Conservation (phyloP, 2,113 vertebrate genomes). For the Misgurnus anguillicaudatus region DNA sequence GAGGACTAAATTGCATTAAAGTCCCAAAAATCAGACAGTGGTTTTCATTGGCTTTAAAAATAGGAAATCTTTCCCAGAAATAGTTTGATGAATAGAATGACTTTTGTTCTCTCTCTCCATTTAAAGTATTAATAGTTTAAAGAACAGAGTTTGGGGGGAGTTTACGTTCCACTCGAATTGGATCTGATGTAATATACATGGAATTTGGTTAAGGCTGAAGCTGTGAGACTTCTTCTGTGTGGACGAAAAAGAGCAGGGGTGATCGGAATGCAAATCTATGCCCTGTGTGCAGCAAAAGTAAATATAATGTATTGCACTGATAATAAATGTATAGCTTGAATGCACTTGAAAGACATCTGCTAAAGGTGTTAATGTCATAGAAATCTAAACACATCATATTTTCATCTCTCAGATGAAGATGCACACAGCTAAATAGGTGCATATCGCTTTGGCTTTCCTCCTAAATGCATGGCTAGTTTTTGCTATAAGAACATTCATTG, state of each 20-base stretch:
- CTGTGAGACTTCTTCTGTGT: background rate
- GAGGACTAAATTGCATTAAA: conserved; percentile 24
- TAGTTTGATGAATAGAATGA: conserved; percentile 48
- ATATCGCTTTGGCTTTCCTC: background rate
- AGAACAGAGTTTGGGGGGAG: conserved; percentile 20
- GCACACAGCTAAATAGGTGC: no score
- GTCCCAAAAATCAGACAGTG: conserved; percentile 22
- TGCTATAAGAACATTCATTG: background rate
- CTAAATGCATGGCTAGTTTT: background rate
- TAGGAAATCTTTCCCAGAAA: conserved; percentile 43
- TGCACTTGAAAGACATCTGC: no score
- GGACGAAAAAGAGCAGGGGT: background rate
- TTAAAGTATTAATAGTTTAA: conserved; percentile 38
- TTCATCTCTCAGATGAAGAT: no score
- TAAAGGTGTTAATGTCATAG: no score
- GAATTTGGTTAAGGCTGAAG: conserved; percentile 36
- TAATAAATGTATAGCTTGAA: no score
- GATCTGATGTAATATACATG: conserved; percentile 36
- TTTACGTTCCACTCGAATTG: conserved; percentile 2
- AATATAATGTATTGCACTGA: background rate
- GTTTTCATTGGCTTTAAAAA: conserved; percentile 50
- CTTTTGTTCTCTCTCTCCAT: conserved; percentile 39
- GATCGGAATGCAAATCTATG: background rate
- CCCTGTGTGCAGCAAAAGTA: background rate
- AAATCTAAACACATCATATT: no score